These are phyloP conservation scores for Atrichornis clamosus DNA, from an alignment of 2,113 vertebrate genomes.

Conservation along the genomic window DNA sequence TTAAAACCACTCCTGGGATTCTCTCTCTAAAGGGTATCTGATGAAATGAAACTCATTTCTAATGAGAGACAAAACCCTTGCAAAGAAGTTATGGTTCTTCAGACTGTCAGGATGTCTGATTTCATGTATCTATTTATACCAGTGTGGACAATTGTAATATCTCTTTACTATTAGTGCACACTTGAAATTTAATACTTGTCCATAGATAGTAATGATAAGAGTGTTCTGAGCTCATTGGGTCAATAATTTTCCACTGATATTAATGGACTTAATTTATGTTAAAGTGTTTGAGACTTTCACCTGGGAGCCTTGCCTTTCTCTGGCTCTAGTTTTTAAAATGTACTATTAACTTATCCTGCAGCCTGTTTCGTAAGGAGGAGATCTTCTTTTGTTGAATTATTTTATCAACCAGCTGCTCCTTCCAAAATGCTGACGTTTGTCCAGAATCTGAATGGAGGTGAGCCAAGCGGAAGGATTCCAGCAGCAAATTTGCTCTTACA, in stretches of 20 bases:
- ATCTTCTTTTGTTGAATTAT: slow-evolving; percentile 1
- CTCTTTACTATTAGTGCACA: neutral
- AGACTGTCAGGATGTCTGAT: neutral
- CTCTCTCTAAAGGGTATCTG: neutral
- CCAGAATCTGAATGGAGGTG: neutral
- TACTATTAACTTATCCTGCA: neutral
- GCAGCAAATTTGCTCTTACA: neutral
- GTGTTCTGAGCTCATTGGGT: neutral
- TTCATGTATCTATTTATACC: neutral
- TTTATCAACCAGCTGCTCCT: neutral
- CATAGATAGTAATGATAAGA: neutral
- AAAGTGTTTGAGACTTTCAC: neutral
- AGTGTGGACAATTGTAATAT: neutral
- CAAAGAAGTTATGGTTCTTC: neutral
- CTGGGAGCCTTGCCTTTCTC: neutral
- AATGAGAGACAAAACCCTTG: neutral
- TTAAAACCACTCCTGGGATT: neutral
- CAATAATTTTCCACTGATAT: neutral
- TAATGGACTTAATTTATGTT: neutral
- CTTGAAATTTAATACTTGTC: neutral
- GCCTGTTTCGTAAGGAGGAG: neutral
- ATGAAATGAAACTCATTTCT: neutral
- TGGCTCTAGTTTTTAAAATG: neutral
- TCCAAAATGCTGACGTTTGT: neutral
- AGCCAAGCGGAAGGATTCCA: neutral